Evolutionary conservation across 2,797 vertebrate species (phyloP).

Genomic region (Crenichthys baileyi): DNA sequence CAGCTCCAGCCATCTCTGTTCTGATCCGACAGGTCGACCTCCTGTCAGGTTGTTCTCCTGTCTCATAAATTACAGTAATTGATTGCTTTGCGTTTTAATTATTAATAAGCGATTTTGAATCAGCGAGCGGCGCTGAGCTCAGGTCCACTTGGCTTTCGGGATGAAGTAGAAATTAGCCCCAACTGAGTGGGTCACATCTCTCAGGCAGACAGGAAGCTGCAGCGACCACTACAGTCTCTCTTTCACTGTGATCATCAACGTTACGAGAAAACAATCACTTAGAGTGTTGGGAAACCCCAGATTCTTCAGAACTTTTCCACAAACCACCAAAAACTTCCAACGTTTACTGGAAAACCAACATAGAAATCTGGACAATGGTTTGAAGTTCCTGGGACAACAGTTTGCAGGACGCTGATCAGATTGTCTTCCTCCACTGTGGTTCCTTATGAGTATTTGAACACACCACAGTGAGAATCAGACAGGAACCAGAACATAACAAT

Average conservation of each 20-base stretch:
- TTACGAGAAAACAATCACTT: background rate
- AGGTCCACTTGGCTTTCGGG: too few species aligned
- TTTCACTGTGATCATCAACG: background rate
- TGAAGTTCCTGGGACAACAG: background rate
- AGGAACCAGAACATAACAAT: background rate
- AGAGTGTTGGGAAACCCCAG: background rate
- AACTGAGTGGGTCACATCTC: too few species aligned
- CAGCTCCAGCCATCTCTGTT: too few species aligned
- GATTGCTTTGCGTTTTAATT: too few species aligned
- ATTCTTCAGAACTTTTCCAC: background rate
- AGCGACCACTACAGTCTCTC: background rate
- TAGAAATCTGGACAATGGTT: background rate
- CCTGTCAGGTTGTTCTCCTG: too few species aligned
- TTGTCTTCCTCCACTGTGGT: background rate
- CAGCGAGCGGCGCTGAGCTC: too few species aligned
- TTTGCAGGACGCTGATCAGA: background rate
- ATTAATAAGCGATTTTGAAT: too few species aligned
- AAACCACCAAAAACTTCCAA: background rate
- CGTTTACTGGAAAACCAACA: background rate
- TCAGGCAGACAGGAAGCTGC: background rate
- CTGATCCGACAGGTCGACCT: too few species aligned
- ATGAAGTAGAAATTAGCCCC: too few species aligned
- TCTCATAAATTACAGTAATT: too few species aligned
- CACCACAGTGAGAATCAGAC: background rate
- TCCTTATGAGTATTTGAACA: background rate